Percentiles rank a stretch among this genome's conserved stretches.
Conservation (phyloP, 2,113 vertebrate species). For the Calidris pugnax region DNA sequence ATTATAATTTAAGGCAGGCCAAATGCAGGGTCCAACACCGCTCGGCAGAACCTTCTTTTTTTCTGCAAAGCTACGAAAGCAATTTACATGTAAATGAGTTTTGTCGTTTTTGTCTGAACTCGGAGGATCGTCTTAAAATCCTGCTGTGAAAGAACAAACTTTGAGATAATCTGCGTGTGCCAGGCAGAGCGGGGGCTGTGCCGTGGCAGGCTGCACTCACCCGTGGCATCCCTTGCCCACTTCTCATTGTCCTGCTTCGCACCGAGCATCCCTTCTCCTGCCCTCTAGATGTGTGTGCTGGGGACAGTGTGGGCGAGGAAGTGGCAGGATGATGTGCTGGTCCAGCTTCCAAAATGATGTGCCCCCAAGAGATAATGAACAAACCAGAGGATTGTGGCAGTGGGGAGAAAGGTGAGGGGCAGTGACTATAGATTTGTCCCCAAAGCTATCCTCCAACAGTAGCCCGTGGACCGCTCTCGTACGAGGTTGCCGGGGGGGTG, state of each 20-base stretch:
- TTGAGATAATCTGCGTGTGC: constrained; percentile 39
- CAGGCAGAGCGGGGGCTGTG: constrained; percentile 11
- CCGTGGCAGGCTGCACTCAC: constrained; percentile 23
- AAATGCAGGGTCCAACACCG: constrained; percentile 48
- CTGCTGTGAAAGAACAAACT: constrained; percentile 54
- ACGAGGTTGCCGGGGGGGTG: neutral
- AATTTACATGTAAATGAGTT: constrained; percentile 72
- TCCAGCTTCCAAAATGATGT: neutral
- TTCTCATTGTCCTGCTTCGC: constrained; percentile 26
- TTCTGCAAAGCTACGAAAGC: constrained; percentile 62
- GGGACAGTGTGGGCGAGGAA: neutral
- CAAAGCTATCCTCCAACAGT: neutral
- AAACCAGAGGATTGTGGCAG: neutral
- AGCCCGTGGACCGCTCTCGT: neutral
- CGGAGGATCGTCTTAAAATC: constrained; percentile 64
- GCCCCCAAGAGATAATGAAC: neutral
- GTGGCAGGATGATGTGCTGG: neutral
- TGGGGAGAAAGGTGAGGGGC: neutral
- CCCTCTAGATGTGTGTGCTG: neutral
- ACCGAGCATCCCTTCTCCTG: neutral
- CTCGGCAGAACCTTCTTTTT: constrained; percentile 52
- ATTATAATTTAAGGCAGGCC: constrained; percentile 65
- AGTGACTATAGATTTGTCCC: neutral
- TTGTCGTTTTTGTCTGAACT: constrained; percentile 68
- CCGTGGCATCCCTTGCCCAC: constrained; percentile 7